phyloP scores from a whole-genome alignment of 2,888 invertebrate species.

The Sinelater perroti region DNA sequence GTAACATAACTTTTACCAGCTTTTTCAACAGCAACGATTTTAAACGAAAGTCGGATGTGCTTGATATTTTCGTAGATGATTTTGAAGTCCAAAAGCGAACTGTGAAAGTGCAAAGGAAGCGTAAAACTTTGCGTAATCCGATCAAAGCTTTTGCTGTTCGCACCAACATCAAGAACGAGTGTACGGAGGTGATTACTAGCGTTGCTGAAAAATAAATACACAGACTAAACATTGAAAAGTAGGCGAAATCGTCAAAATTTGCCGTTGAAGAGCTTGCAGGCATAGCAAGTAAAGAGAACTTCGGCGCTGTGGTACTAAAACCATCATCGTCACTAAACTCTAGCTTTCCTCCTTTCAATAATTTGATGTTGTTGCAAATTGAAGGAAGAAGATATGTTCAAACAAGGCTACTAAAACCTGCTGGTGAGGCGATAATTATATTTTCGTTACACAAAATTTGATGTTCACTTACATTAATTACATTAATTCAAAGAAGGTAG shows the following conservation, averaged over 20 bases:
- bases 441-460: constrained; percentile 79
- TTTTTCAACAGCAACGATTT: constrained; percentile 75
- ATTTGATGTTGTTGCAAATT: constrained; percentile 80
- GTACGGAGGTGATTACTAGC: constrained; percentile 78
- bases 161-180: constrained; percentile 81
- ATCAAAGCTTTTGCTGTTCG: constrained; percentile 82
- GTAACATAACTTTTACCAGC: constrained; percentile 83
- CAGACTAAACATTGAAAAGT: constrained; percentile 80
- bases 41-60: constrained; percentile 43
- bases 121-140: constrained; percentile 80
- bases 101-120: constrained; percentile 75
- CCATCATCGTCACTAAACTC: constrained; percentile 70
- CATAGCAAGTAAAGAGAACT: constrained; percentile 90
- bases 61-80: constrained; percentile 66
- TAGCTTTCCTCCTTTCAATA: constrained; percentile 71
- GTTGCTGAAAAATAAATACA: constrained; percentile 79
- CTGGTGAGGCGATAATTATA: constrained; percentile 83
- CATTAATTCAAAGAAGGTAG: constrained; percentile 73
- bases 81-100: constrained; percentile 74
- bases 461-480: constrained; percentile 85
- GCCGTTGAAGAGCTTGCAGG: constrained; percentile 93
- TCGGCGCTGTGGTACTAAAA: constrained; percentile 81
- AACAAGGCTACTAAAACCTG: constrained; percentile 86
- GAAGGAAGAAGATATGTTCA: constrained; percentile 91
- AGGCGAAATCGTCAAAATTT: constrained; percentile 70